Base-by-base conservation (phyloP, 2,888 invertebrate species). In the Heterodera filipjevi region DNA sequence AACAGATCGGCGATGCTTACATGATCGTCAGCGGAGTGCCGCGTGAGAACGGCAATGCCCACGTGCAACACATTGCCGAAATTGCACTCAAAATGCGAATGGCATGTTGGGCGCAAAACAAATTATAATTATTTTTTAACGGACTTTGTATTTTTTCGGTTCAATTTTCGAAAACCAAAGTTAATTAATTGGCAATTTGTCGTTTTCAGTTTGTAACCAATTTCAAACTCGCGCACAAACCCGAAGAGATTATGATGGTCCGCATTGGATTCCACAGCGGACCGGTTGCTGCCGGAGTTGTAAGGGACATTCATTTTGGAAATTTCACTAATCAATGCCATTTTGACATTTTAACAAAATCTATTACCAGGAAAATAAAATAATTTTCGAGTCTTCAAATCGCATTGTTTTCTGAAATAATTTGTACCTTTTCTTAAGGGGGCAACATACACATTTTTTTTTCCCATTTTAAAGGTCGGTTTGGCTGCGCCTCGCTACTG, bases 1-100 rank as follows among this genome's bases (percentile, higher is more conserved):
- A 39, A 44, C 46, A 81, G 16, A 88, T 88, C 71, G 88, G 88
- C 12, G 88, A 88, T 77, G 88, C 88, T 10, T 88, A 88, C 81
- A 87, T 89, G 88, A 87, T 88, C 80, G 87, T 89, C 12, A 85
- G 85, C 10, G 88, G 88, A 46, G 86, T 88, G 19, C 88, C 88
- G n/a, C 85, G 83, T 30, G 87, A 87, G 73, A 88, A 88, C 78
- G 88, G 87, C 46, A 89, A 88, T 78, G 79, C 82, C 32, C 88
- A 88, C 78, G 88, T 84, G 5, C 85, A 85, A 76, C 82, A 88
- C 73, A 88, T 88, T 77, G 86, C 88, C 10, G 88, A 89, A 59
- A 83, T 88, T 71, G 88, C 88, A 0, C 77, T 88, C 35, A 89
- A 88, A 81, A 88, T 88, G 88, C 80, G 88, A 71, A 82, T 85